Percentiles rank a stretch among this genome's conserved stretches.
Conservation (phyloP, 1,140 invertebrate genomes). For the Polypedilum pembai region DNA sequence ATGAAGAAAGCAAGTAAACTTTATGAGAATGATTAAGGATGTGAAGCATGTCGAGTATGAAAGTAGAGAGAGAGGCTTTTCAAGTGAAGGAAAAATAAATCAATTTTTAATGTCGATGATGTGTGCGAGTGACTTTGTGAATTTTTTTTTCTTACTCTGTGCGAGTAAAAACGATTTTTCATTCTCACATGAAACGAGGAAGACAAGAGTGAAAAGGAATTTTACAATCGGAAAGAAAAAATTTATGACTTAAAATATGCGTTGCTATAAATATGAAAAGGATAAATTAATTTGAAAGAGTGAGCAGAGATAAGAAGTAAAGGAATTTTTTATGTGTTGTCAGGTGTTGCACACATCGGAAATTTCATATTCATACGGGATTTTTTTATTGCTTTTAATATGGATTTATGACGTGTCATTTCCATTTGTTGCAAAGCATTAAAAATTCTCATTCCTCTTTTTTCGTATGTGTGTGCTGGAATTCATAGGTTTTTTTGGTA, state of each 20-base stretch:
- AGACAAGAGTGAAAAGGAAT: too few relatives aligned
- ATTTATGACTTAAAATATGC: background rate
- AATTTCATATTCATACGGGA: too few relatives aligned
- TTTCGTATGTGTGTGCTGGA: background rate
- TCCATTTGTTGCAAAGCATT: background rate
- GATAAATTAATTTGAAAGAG: background rate
- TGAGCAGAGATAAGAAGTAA: background rate
- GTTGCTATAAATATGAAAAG: background rate
- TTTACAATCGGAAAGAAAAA: background rate
- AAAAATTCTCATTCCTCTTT: background rate
- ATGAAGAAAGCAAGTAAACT: background rate
- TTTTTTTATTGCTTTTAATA: conserved; percentile 4
- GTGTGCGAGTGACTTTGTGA: background rate
- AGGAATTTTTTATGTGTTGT: background rate
- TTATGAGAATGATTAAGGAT: background rate
- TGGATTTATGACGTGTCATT: background rate
- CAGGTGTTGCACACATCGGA: background rate
- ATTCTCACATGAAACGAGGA: background rate
- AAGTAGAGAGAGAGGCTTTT: background rate
- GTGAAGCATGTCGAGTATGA: background rate
- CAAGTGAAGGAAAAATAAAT: background rate
- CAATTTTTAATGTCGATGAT: conserved; percentile 18
- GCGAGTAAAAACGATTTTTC: background rate
- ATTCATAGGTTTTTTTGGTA: background rate
- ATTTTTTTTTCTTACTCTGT: background rate